Percentiles rank a stretch among this genome's conserved stretches.
Conservation (phyloP, 53 echinoderm and acorn worm genomes). For the Echinometra lucunter region DNA sequence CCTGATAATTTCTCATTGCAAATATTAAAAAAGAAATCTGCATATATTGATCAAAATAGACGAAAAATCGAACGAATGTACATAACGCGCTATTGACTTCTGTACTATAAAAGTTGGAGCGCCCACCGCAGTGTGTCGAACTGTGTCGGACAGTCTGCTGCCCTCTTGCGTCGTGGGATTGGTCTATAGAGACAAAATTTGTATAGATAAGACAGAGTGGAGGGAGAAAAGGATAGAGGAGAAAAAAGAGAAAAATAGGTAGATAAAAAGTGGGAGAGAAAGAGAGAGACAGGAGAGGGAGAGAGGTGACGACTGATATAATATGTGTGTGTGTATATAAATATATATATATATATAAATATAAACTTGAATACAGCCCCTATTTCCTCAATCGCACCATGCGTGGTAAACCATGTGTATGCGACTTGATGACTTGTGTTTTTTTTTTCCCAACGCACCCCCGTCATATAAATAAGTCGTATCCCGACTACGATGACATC, state of each 20-base stretch:
- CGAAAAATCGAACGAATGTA: no score
- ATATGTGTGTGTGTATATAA: no score
- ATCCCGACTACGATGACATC: slow-evolving; percentile 62
- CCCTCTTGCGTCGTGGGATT: no score
- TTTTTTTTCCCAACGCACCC: slow-evolving; percentile 8
- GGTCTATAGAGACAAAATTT: no score
- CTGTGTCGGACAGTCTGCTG: no score
- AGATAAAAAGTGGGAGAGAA: not conserved
- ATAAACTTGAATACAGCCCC: not conserved
- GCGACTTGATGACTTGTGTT: not conserved
- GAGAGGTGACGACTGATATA: not conserved
- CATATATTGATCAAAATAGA: no score
- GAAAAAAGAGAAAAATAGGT: not conserved
- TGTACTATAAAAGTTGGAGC: no score
- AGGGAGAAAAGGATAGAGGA: not conserved
- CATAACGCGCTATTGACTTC: no score
- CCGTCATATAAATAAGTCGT: slow-evolving; percentile 47
- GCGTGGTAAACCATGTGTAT: not conserved
- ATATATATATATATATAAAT: not conserved
- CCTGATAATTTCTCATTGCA: no score
- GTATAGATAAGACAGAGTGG: not conserved
- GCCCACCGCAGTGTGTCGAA: no score
- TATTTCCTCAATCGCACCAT: not conserved
- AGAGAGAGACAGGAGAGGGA: not conserved
- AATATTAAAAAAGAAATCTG: no score